Evolutionary conservation across 2,113 vertebrate species (phyloP).

Genomic region (Polyodon spathula): DNA sequence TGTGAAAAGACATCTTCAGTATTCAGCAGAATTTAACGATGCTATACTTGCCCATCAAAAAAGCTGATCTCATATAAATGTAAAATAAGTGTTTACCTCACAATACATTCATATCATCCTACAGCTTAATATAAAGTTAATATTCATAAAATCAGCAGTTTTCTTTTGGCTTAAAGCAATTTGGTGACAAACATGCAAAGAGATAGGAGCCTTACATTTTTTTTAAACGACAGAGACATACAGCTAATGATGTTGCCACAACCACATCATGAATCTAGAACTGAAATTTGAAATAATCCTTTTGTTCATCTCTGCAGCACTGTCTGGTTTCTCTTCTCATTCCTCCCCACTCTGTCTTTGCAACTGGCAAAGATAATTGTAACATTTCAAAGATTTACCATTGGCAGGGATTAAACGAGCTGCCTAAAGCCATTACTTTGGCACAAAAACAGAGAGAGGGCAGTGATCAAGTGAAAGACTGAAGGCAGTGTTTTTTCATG

Average conservation of each 20-base stretch:
- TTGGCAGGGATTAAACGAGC: slow-evolving; percentile 36
- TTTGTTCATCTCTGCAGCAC: slow-evolving; percentile 2
- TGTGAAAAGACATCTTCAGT: no score
- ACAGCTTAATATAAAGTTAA: no score
- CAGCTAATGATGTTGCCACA: slow-evolving; percentile 21
- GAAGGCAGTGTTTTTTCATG: slow-evolving; percentile 18
- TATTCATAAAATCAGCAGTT: no score
- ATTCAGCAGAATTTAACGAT: no score
- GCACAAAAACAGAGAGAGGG: not conserved
- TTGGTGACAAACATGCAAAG: slow-evolving; percentile 26
- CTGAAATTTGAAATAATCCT: not conserved
- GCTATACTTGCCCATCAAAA: no score
- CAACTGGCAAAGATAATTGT: slow-evolving; percentile 36
- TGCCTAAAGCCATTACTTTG: slow-evolving; percentile 33
- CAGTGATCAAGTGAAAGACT: slow-evolving; percentile 13
- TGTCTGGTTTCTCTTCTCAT: slow-evolving; percentile 6
- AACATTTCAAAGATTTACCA: slow-evolving; percentile 43
- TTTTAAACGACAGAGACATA: slow-evolving; percentile 29
- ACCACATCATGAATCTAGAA: not conserved
- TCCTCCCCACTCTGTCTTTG: not conserved
- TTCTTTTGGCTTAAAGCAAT: no score
- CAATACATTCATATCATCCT: no score
- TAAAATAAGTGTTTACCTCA: no score
- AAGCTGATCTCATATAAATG: no score
- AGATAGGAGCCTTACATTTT: slow-evolving; percentile 20